Base-by-base conservation (phyloP, 1,140 invertebrate genomes). In the Andricus grossulariae region DNA sequence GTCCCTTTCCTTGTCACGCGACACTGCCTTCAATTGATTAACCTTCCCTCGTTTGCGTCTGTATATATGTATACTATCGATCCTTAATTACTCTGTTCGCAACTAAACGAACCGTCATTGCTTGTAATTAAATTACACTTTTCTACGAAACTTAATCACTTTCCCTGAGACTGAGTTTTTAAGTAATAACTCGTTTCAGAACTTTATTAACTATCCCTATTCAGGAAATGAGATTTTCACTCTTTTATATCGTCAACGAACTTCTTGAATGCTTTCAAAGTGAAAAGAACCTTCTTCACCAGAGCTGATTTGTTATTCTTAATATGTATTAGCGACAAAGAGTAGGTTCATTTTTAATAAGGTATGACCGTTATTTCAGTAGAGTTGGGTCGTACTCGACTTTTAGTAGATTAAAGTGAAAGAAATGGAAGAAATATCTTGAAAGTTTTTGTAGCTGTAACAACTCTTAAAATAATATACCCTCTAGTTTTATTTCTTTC, bases 1-100 rank as follows among this genome's bases (percentile, higher is more conserved):
- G 21, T 72, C 77, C 72, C 70, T 78, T 70, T 66, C 74, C 71
- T 39, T 79, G 76, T 80, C 76, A 82, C 81, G 78, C 70, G 78
- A 82, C 78, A 82, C 80, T 73, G 73, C 73, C 78, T 82, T 78
- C 77, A 72, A 78, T 77, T 80, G 74, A 82, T 82, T 82, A 82
- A 82, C 74, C 72, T 77, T 77, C 72, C 57, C 79, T 25, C 75
- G 73, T 21, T 25, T 19, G 18, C 18, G 10, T 55, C 54, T 55
- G 0, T 55, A 3, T 55, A n/a, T 55, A 32, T 32, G 25, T 32
- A 32, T 32, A 32, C 25, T 32, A 32, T 32, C 25, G 25, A 32
- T 32, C 25, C 25, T 32, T 32, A 32, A 32, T 5, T 32, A 5
- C 25, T 32, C 25, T 32, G 25, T 32, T 2, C 2, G 25, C 25